Evolutionary conservation across 2,113 vertebrate genomes (phyloP).

Genomic region (Ammospiza nelsoni): DNA sequence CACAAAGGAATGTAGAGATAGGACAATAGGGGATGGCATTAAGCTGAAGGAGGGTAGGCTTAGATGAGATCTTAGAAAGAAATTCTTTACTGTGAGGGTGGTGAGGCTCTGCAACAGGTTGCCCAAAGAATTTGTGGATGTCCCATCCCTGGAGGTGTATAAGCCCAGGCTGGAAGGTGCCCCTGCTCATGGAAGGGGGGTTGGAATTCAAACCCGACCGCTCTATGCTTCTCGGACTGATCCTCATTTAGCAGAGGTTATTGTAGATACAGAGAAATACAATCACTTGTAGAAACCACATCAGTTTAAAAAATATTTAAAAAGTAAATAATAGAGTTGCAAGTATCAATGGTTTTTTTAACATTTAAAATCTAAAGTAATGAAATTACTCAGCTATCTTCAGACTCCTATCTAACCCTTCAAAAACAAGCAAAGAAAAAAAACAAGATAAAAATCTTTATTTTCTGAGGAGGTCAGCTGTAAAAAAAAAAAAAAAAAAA

Average conservation of each 20-base stretch:
- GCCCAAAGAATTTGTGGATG: neutral
- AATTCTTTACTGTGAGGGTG: neutral
- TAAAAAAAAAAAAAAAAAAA: neutral
- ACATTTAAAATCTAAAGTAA: neutral
- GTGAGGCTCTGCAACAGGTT: neutral
- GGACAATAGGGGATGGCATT: neutral
- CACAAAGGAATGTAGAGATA: neutral
- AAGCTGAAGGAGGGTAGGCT: neutral
- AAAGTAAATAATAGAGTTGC: neutral
- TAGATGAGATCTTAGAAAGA: neutral
- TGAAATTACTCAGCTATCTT: neutral
- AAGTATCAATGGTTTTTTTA: neutral
- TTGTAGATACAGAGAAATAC: neutral
- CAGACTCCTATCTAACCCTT: neutral
- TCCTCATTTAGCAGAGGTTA: neutral
- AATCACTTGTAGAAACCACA: neutral
- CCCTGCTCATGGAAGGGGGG: neutral
- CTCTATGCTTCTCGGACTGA: neutral
- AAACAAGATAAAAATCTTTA: accelerated
- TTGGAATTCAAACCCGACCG: neutral
- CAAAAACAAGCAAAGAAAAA: neutral
- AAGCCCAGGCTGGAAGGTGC: neutral
- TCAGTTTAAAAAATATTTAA: neutral
- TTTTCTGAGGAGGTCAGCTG: neutral
- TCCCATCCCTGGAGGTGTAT: neutral